These are phyloP conservation scores for Drosophila austrosaltans DNA, from an alignment of 2,888 invertebrate genomes.

Conservation along the genomic window DNA sequence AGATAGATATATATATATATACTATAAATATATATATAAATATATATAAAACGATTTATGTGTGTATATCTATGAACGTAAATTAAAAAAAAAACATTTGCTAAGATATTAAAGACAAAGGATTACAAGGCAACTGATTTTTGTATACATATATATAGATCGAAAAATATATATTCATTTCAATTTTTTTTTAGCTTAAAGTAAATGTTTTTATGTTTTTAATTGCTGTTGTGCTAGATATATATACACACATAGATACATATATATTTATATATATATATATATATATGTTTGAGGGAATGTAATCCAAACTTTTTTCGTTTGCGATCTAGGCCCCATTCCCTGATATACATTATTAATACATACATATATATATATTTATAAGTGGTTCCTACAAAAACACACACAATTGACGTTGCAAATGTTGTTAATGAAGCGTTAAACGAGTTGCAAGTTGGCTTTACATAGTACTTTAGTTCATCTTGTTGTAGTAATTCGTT, in stretches of 20 bases:
- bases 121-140: constrained; percentile 47
- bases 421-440: constrained; percentile 61
- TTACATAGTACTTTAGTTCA: constrained; percentile 36
- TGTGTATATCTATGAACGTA: not conserved
- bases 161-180: constrained; percentile 1
- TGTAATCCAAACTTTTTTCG: constrained; percentile 33
- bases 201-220: constrained; percentile 1
- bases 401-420: constrained; percentile 42
- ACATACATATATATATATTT: constrained; percentile 8
- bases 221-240: constrained; percentile 18
- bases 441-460: constrained; percentile 34
- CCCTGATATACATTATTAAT: constrained; percentile 13
- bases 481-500: constrained; percentile 20
- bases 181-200: constrained; percentile 1
- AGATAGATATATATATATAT: constrained; percentile 24
- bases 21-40: not conserved
- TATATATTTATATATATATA: constrained; percentile 20
- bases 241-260: constrained; percentile 4
- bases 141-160: constrained; percentile 1
- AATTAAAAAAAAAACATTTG: constrained; percentile 4
- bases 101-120: constrained; percentile 1
- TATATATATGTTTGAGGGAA: constrained; percentile 20
- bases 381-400: constrained; percentile 4
- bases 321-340: constrained; percentile 26
- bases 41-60: constrained; percentile 11